Evolutionary conservation across 2,888 invertebrate species (phyloP).

Genomic region (Phorcus lineatus): DNA sequence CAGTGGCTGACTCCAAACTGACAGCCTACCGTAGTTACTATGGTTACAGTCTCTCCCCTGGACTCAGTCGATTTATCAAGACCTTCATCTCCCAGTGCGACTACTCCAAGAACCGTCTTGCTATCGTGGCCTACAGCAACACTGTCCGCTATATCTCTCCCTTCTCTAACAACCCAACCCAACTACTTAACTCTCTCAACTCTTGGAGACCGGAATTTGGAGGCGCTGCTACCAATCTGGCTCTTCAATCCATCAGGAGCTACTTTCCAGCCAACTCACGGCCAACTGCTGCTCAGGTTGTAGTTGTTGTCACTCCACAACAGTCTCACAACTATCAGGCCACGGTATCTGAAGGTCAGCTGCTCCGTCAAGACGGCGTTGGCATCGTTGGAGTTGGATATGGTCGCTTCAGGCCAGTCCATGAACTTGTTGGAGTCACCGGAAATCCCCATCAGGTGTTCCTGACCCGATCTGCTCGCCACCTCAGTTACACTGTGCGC

Average conservation of each 20-base stretch:
- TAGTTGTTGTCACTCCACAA: background rate
- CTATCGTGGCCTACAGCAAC: conserved; percentile 15
- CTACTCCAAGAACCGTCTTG: background rate
- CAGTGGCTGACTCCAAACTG: background rate
- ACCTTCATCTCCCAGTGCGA: background rate
- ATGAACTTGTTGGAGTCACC: background rate
- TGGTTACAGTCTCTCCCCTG: background rate
- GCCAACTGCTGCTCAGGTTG: background rate
- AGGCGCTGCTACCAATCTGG: background rate
- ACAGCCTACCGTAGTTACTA: background rate
- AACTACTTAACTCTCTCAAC: background rate
- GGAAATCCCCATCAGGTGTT: background rate
- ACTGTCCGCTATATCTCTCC: background rate
- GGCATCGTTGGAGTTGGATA: background rate
- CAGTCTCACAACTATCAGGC: background rate
- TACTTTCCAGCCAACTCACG: background rate
- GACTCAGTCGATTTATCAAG: background rate
- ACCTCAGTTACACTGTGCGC: background rate
- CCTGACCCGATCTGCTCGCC: background rate
- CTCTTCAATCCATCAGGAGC: background rate
- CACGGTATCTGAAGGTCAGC: background rate
- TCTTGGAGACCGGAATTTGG: background rate
- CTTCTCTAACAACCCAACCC: background rate
- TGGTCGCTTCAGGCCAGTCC: background rate
- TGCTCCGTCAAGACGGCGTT: background rate